These are phyloP conservation scores for Linurgus olivaceus DNA, from an alignment of 2,797 vertebrate genomes.

Conservation along the genomic window DNA sequence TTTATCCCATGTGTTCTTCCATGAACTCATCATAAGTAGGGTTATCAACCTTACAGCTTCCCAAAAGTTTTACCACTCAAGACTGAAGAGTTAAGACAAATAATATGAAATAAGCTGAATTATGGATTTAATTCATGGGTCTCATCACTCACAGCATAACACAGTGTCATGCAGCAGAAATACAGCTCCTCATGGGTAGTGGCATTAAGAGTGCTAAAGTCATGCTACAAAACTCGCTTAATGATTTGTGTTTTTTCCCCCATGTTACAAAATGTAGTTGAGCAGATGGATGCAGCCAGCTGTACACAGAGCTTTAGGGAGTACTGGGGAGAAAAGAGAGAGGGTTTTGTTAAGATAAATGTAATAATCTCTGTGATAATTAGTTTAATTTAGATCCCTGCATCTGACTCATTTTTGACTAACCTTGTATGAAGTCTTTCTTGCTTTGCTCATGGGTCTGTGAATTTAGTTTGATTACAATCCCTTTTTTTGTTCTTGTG, in stretches of 20 bases:
- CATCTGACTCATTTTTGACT: slow-evolving; percentile 55
- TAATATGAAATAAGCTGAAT: background rate
- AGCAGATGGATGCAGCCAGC: slow-evolving; percentile 64
- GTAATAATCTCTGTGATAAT: slow-evolving; percentile 67
- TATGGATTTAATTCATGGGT: background rate
- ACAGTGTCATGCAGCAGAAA: background rate
- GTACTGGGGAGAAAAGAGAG: slow-evolving; percentile 35
- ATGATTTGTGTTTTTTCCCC: slow-evolving; percentile 11
- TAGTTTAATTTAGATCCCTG: slow-evolving; percentile 60
- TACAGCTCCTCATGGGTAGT: background rate
- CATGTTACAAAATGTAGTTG: slow-evolving; percentile 31
- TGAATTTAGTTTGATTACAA: slow-evolving; percentile 43
- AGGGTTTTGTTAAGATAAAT: slow-evolving; percentile 62
- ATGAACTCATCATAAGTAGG: rapidly evolving
- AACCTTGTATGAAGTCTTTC: slow-evolving; percentile 32
- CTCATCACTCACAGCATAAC: background rate
- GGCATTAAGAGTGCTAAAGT: slow-evolving; percentile 1
- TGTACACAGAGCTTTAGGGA: slow-evolving; percentile 61
- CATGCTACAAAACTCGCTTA: slow-evolving; percentile 31
- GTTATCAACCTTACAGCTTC: background rate
- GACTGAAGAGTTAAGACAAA: background rate
- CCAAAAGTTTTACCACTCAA: background rate
- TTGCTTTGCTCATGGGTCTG: slow-evolving; percentile 10
- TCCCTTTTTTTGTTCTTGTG: slow-evolving; percentile 2
- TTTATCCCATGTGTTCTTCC: background rate